Percentiles rank a stretch among this genome's conserved stretches.
These are phyloP conservation scores for Wiebesia pumilae DNA, from an alignment of 1,140 invertebrate species.

Conservation along the genomic window DNA sequence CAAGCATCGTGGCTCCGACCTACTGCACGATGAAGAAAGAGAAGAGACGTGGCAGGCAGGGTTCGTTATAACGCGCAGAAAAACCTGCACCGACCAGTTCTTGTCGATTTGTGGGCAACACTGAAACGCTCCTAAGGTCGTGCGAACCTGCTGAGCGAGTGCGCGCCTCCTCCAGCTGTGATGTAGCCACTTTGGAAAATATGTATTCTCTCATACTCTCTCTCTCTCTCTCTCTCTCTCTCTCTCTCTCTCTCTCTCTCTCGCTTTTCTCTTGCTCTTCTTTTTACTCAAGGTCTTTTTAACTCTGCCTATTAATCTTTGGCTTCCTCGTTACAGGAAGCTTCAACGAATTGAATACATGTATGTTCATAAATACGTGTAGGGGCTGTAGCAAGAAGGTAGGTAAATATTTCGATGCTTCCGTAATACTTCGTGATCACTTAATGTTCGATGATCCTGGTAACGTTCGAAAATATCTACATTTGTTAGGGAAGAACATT, in stretches of 20 bases:
- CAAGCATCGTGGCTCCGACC: neutral
- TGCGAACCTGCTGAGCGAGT: conserved; percentile 58
- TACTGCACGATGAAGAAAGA: conserved; percentile 11
- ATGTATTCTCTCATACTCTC: conserved; percentile 20
- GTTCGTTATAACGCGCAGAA: conserved; percentile 54
- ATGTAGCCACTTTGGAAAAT: conserved; percentile 47
- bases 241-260: neutral
- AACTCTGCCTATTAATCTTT: conserved; percentile 27
- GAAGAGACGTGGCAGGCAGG: neutral
- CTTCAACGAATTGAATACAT: neutral
- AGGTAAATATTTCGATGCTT: neutral
- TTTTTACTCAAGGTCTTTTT: conserved; percentile 19
- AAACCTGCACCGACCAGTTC: conserved; percentile 66
- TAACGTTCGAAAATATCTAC: no score
- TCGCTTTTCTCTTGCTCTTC: neutral
- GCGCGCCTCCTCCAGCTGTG: neutral
- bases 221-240: neutral
- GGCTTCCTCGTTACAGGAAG: conserved; percentile 28
- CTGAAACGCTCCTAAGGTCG: conserved; percentile 62
- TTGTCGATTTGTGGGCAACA: conserved; percentile 68
- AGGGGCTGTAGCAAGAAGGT: neutral
- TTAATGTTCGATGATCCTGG: no score
- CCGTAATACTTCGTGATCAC: no score
- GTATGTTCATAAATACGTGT: neutral
- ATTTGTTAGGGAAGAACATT: no score